Evolutionary conservation across 2,888 invertebrate genomes (phyloP), one percentile per base, ranked within the genome.

Genomic region (Troides helena): DNA sequence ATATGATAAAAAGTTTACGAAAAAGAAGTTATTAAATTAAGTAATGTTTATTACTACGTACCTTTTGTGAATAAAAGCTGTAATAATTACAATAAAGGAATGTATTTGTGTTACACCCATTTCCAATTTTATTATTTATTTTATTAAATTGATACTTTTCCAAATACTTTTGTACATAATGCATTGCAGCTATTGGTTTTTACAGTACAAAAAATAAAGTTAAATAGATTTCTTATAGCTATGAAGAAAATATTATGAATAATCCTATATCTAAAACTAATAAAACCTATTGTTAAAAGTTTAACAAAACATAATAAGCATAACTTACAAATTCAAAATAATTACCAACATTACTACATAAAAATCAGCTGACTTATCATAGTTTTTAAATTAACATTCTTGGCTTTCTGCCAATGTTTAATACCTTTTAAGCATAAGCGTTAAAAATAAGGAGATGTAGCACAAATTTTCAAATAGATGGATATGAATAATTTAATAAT

Each of bases 41-140:
- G 63, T 14, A 36, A 36, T 69, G 23, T 21, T 1, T 57, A 56
- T 36, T 0, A n/a, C 7, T 63, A 74, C 84, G 85, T 93, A 96
- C 96, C 95, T 96, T 96, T 92, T 96, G 96, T 53, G 95, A 95
- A 82, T 95, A 95, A 84, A 95, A 96, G 76, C 95, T 96, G 84
- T 95, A 95, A 73, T 95, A 94, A 85, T 95, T 95, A 78, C 95
- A 95, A 81, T 95, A 96, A 5, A 96, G 86, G 74, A 94, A 86
- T 71, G 95, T 85, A 72, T 94, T 93, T 72, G 85, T 78, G 80
- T 94, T 93, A 77, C 80, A 84, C 73, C 79, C 78, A 78, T 80
- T 81, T 72, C 78, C 78, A 73, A 78, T 70, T 21, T 71, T 73
- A 68, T 70, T 73, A 81, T 80, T 85, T 68, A 73, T 73, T 80